Conservation (phyloP, 2,113 vertebrate species). For the Spea bombifrons region DNA sequence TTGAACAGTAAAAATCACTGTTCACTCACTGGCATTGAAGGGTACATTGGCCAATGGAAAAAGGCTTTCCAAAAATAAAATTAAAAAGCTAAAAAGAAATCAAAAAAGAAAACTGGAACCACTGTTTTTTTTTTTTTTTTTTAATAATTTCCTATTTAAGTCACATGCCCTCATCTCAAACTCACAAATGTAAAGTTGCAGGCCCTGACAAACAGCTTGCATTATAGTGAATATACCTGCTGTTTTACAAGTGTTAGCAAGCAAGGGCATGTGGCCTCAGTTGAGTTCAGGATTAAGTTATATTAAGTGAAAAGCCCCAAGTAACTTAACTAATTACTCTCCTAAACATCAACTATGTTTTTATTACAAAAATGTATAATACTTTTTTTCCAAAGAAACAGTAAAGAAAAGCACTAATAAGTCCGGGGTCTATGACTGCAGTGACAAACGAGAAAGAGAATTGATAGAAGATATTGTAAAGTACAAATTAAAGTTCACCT, state of each 20-base stretch:
- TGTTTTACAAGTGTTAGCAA: too few relatives aligned
- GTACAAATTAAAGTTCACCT: constrained; percentile 10
- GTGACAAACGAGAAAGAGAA: constrained; percentile 4
- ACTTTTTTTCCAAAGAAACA: background rate
- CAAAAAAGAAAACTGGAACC: too few relatives aligned
- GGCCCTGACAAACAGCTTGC: background rate
- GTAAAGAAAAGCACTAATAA: background rate
- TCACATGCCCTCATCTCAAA: background rate
- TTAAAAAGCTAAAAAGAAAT: too few relatives aligned
- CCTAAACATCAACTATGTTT: background rate
- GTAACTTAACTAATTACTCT: background rate
- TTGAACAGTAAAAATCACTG: too few relatives aligned
- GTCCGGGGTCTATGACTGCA: background rate
- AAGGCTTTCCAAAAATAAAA: too few relatives aligned
- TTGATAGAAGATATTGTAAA: background rate
- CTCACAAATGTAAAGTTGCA: background rate
- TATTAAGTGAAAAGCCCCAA: background rate
- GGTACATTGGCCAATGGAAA: too few relatives aligned
- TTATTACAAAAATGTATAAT: background rate
- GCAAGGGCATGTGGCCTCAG: background rate
- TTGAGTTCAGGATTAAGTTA: background rate
- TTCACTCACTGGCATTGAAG: too few relatives aligned
- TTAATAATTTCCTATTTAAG: too few relatives aligned
- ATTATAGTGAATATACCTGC: background rate
- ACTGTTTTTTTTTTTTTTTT: too few relatives aligned